phyloP scores from a whole-genome alignment of 2,797 vertebrate genomes.

The Oreochromis mossambicus region DNA sequence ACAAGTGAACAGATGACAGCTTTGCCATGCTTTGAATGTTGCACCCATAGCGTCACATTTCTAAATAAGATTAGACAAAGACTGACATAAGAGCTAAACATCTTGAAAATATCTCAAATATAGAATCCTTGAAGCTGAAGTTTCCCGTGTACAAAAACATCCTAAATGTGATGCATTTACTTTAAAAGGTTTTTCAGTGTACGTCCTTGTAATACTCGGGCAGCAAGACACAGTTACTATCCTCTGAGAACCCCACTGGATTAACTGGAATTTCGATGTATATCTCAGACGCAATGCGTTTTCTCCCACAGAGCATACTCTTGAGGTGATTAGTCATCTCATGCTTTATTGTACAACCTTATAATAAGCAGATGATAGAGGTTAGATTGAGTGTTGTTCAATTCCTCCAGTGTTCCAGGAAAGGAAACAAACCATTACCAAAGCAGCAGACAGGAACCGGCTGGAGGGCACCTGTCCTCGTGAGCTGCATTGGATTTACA shows the following conservation, averaged over 20 bases:
- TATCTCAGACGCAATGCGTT: background rate
- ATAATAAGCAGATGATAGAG: slow-evolving; percentile 51
- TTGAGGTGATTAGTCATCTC: slow-evolving; percentile 1
- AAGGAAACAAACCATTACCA: slow-evolving; percentile 71
- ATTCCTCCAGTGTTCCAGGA: slow-evolving; percentile 58
- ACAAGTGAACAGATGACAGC: background rate
- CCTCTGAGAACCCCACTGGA: background rate
- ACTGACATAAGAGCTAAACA: background rate
- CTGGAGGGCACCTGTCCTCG: slow-evolving; percentile 75
- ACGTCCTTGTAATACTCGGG: background rate
- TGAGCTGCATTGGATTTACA: slow-evolving; percentile 71
- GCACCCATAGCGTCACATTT: background rate
- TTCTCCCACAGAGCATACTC: background rate
- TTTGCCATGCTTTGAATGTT: background rate
- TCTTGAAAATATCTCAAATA: background rate
- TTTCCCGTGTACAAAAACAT: background rate
- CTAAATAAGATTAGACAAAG: background rate
- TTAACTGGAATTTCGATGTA: background rate
- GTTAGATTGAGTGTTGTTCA: slow-evolving; percentile 20
- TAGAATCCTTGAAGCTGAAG: background rate
- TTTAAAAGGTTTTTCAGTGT: background rate
- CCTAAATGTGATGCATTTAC: background rate
- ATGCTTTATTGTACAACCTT: slow-evolving; percentile 44
- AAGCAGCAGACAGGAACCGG: slow-evolving; percentile 74
- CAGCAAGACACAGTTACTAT: rapidly evolving